phyloP scores from a whole-genome alignment of 2,113 vertebrate genomes.

The Oenanthe oenanthe region DNA sequence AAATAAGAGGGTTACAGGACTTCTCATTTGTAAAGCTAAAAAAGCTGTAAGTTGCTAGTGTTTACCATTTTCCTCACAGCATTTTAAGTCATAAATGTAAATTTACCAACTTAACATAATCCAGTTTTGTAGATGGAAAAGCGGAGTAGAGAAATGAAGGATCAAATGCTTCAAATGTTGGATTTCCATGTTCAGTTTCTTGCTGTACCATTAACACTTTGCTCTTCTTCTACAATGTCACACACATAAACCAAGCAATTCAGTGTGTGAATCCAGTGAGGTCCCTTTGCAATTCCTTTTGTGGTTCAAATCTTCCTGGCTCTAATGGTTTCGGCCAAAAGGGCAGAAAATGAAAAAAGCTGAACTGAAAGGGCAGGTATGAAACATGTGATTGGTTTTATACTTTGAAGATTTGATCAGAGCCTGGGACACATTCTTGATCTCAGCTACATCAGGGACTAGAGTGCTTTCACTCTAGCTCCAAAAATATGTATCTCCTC shows the following conservation, averaged over 20 bases:
- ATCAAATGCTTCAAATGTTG: not conserved
- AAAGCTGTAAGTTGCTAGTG: not conserved
- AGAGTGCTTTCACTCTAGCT: not conserved
- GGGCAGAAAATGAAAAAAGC: not conserved
- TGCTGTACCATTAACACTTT: not conserved
- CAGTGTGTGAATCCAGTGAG: not conserved
- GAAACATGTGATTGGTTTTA: not conserved
- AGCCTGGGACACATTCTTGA: not conserved
- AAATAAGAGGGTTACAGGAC: not conserved
- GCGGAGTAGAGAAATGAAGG: not conserved
- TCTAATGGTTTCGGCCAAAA: not conserved
- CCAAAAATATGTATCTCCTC: not conserved
- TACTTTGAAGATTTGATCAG: not conserved
- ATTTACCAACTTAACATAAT: not conserved
- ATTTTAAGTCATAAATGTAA: not conserved
- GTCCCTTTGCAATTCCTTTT: not conserved
- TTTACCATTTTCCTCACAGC: not conserved
- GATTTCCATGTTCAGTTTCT: not conserved
- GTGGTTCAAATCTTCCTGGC: not conserved
- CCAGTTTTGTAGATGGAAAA: not conserved
- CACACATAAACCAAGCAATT: not conserved
- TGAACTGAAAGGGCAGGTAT: not conserved
- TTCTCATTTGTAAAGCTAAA: not conserved
- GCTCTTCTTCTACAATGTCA: not conserved
- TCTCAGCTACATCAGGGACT: not conserved